Conservation (phyloP, 2,113 vertebrate genomes). For the Irena cyanogastra region DNA sequence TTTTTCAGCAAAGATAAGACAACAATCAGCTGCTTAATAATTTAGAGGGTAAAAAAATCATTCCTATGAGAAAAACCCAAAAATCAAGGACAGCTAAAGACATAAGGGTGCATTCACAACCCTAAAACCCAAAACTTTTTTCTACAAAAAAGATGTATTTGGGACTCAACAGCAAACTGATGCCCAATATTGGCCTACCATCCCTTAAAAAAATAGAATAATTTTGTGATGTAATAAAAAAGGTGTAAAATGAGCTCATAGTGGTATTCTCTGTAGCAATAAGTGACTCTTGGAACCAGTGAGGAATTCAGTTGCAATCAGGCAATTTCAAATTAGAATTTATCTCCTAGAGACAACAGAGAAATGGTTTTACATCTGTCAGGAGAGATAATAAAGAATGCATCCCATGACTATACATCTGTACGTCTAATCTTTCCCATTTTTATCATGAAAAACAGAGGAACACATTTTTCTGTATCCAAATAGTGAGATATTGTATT, state of each 20-base stretch:
- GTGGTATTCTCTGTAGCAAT: rapidly evolving
- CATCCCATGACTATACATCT: not conserved
- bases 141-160: not conserved
- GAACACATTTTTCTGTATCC: not conserved
- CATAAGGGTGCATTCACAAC: rapidly evolving
- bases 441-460: not conserved
- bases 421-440: not conserved
- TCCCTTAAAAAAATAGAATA: not conserved
- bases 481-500: not conserved
- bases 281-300: not conserved
- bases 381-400: not conserved
- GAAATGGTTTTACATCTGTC: not conserved
- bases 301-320: not conserved
- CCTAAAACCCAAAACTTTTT: not conserved
- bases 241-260: not conserved
- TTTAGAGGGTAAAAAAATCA: not conserved
- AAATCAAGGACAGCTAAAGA: not conserved
- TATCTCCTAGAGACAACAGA: not conserved
- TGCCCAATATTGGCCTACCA: rapidly evolving
- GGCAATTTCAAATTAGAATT: not conserved
- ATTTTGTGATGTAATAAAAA: not conserved
- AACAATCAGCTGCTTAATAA: not conserved
- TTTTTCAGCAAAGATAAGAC: not conserved
- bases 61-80: not conserved
- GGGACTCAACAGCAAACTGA: rapidly evolving